Conservation (phyloP, 2,888 invertebrate species). For the Tortricodes alternella region DNA sequence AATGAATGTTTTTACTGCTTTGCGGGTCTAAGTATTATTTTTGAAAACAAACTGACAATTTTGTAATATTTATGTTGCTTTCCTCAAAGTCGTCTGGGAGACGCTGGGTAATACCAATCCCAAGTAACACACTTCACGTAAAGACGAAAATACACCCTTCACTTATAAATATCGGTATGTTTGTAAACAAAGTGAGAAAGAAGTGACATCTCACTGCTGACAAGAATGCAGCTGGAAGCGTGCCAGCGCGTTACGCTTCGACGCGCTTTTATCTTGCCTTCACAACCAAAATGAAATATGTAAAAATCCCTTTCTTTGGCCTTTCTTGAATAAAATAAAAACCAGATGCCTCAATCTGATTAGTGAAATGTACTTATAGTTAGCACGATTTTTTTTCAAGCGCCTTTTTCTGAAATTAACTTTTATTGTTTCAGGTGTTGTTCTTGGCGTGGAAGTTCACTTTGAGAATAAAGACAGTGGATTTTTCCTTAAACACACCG, state of each 20-base stretch:
- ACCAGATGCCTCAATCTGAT: slow-evolving; percentile 27
- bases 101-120: neutral
- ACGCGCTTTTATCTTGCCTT: slow-evolving; percentile 66
- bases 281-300: slow-evolving; percentile 64
- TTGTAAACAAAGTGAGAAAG: slow-evolving; percentile 61
- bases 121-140: neutral
- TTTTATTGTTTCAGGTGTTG: slow-evolving; percentile 84
- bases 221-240: slow-evolving; percentile 61
- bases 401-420: neutral
- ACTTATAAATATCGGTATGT: slow-evolving; percentile 49
- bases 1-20: too few species aligned
- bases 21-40: too few species aligned
- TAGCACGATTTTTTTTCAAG: slow-evolving; percentile 6
- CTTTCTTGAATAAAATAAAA: slow-evolving; percentile 45
- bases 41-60: neutral
- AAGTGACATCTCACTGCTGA: slow-evolving; percentile 54
- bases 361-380: slow-evolving; percentile 44
- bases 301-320: slow-evolving; percentile 62
- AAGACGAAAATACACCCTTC: slow-evolving; percentile 31
- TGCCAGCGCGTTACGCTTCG: slow-evolving; percentile 61
- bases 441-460: slow-evolving; percentile 91
- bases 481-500: slow-evolving; percentile 93
- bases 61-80: neutral
- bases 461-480: slow-evolving; percentile 96
- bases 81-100: neutral